A percentile compares a stretch with the other conserved stretches of the same genome.
Conservation (phyloP, 2,113 vertebrate genomes). For the Burhinus bistriatus region DNA sequence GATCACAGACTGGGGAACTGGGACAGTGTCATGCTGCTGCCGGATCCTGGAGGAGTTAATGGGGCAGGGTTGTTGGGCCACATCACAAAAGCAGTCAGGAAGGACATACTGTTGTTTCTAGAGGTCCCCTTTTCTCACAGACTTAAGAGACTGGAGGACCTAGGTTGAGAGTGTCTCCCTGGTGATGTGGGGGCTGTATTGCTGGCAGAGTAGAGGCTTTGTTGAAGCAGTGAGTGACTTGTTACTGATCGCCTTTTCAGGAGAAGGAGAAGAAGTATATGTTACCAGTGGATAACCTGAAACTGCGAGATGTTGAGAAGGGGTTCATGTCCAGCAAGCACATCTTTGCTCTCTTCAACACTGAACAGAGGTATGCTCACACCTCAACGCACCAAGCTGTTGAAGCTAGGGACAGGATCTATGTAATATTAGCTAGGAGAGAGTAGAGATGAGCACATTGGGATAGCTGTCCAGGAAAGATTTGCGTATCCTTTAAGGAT, state of each 20-base stretch:
- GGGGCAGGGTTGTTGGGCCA: background rate
- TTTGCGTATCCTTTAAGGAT: background rate
- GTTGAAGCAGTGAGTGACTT: background rate
- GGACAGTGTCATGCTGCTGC: background rate
- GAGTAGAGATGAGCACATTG: background rate
- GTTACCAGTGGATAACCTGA: conserved; percentile 96
- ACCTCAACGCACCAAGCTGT: background rate
- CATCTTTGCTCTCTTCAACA: conserved; percentile 98
- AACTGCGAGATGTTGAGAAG: conserved; percentile 93
- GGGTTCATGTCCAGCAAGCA: conserved; percentile 99
- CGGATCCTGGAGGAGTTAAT: background rate
- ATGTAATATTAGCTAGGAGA: background rate
- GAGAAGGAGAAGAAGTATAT: conserved; percentile 99
- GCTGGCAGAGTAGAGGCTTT: background rate
- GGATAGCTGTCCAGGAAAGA: background rate
- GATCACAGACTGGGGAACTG: fast-evolving
- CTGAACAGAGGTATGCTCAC: conserved; percentile 88
- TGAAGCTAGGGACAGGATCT: background rate
- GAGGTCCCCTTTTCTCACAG: background rate
- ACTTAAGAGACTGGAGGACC: background rate
- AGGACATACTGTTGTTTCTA: background rate
- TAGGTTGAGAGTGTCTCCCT: background rate
- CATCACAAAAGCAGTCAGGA: background rate
- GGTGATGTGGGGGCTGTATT: background rate
- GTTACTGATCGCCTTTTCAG: conserved; percentile 67